phyloP scores from a whole-genome alignment of 2,113 vertebrate genomes.

The Siphamia tubifer region DNA sequence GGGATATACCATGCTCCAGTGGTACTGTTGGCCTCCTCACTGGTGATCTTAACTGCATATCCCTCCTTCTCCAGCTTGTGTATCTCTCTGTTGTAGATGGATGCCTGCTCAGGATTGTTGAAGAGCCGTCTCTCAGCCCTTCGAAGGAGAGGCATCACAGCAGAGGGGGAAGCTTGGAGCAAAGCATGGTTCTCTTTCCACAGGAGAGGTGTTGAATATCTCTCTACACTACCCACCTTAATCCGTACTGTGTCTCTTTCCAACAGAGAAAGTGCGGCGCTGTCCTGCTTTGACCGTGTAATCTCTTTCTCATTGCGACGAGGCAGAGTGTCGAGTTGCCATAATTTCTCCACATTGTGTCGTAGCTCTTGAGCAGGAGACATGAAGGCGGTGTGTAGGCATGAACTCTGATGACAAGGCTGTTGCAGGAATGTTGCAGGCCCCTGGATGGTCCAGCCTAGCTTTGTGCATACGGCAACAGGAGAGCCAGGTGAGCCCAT shows the following conservation, averaged over 20 bases:
- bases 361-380: background rate
- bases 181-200: background rate
- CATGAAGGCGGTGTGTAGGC: background rate
- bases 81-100: background rate
- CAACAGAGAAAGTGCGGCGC: background rate
- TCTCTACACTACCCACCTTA: background rate
- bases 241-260: background rate
- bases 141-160: background rate
- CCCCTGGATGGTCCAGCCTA: background rate
- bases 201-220: background rate
- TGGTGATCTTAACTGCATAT: background rate
- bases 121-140: background rate
- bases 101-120: background rate
- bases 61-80: background rate
- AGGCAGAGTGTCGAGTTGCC: slow-evolving; percentile 1
- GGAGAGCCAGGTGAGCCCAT: background rate
- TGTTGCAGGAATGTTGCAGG: background rate
- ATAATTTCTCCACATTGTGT: background rate
- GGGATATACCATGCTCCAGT: background rate
- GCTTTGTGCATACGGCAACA: background rate
- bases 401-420: background rate
- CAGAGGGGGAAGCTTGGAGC: background rate
- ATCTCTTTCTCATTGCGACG: background rate
- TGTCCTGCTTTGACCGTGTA: background rate
- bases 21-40: no score